A percentile compares a stretch with the other conserved stretches of the same genome.
Evolutionary conservation across 1,140 invertebrate genomes (phyloP).

Genomic region (Scylla paramamosain): DNA sequence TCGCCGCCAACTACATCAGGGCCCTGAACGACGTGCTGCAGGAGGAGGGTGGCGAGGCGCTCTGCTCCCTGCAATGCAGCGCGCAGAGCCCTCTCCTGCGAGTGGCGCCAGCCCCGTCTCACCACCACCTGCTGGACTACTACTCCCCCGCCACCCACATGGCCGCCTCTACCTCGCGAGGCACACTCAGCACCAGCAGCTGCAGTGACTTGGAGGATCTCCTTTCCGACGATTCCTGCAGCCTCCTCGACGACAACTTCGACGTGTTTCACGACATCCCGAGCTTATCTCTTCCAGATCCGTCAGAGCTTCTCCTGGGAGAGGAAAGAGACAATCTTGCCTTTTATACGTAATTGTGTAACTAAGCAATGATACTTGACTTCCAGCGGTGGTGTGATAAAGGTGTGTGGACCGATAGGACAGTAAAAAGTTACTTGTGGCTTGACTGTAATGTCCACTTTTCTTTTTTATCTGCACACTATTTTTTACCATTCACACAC

Average conservation of each 20-base stretch:
- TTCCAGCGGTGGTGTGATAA: no score
- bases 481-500: no score
- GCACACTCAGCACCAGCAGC: constrained; percentile 45
- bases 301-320: constrained; percentile 51
- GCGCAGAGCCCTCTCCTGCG: neutral
- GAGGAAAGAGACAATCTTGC: neutral
- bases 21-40: constrained; percentile 82
- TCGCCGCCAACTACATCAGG: constrained; percentile 93
- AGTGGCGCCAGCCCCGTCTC: neutral
- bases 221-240: constrained; percentile 56
- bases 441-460: no score
- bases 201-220: constrained; percentile 58
- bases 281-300: constrained; percentile 21
- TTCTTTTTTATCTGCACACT: no score
- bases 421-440: no score
- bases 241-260: constrained; percentile 49
- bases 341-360: constrained; percentile 34
- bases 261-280: constrained; percentile 58
- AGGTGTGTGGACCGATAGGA: no score
- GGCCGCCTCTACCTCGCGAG: constrained; percentile 3
- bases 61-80: neutral
- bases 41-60: neutral
- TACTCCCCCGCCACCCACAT: constrained; percentile 49
- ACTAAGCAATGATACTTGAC: neutral
- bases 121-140: neutral